phyloP scores from a whole-genome alignment of 92 coral and sea anemone species.

The Pocillopora grandis region DNA sequence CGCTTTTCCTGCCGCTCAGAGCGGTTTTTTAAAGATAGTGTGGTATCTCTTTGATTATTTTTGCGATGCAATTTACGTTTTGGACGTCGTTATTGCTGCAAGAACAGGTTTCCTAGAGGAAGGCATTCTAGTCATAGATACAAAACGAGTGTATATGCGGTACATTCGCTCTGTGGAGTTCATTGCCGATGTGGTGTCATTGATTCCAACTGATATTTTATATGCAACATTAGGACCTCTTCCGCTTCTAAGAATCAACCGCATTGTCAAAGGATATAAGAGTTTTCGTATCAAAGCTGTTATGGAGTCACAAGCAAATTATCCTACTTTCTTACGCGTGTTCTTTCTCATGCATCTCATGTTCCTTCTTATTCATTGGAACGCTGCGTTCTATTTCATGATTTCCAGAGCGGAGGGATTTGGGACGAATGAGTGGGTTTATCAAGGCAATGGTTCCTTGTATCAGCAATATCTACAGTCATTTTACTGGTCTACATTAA shows the following conservation, averaged over 20 bases:
- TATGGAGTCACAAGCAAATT: slow-evolving; percentile 89
- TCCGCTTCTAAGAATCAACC: slow-evolving; percentile 76
- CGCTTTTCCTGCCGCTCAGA: slow-evolving; percentile 86
- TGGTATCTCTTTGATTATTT: slow-evolving; percentile 88
- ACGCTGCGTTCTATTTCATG: slow-evolving; percentile 88
- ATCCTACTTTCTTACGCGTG: slow-evolving; percentile 85
- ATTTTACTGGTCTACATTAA: slow-evolving; percentile 92
- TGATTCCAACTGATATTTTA: slow-evolving; percentile 78
- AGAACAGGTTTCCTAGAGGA: slow-evolving; percentile 89
- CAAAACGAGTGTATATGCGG: slow-evolving; percentile 51
- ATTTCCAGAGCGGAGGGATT: slow-evolving; percentile 93
- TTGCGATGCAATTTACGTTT: slow-evolving; percentile 74
- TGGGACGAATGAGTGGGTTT: slow-evolving; percentile 89
- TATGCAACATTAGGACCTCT: slow-evolving; percentile 69
- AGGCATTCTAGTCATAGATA: slow-evolving; percentile 78
- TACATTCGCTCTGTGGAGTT: slow-evolving; percentile 70
- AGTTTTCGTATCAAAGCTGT: slow-evolving; percentile 77
- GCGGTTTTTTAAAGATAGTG: slow-evolving; percentile 51
- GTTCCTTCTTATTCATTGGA: slow-evolving; percentile 96
- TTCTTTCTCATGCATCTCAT: slow-evolving; percentile 88
- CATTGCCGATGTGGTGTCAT: slow-evolving; percentile 70
- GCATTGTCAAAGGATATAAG: slow-evolving; percentile 80
- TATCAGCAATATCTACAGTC: slow-evolving; percentile 92
- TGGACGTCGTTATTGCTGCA: slow-evolving; percentile 69
- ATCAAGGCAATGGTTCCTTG: slow-evolving; percentile 89